Conservation (phyloP, 2,888 invertebrate species). For the Nowickia ferox region DNA sequence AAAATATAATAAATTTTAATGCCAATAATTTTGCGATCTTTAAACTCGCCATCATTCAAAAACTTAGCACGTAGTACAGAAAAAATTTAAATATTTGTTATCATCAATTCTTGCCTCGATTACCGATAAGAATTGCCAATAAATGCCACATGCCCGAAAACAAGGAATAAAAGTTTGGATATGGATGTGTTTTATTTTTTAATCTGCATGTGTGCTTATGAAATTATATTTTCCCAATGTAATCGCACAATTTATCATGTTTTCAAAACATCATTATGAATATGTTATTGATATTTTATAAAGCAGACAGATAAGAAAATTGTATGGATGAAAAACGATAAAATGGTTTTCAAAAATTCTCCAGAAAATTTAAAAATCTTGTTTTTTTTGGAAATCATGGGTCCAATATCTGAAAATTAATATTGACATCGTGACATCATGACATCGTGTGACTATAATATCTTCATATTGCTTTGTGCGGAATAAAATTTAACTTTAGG, state of each 20-base stretch:
- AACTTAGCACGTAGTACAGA: conserved; percentile 23
- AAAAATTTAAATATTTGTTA: conserved; percentile 27
- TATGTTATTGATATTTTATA: conserved; percentile 16
- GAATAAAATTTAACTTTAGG: no score
- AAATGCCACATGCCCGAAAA: conserved; percentile 6
- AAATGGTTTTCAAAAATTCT: no score
- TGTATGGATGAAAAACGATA: no score
- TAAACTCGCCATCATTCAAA: background rate
- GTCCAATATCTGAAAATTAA: no score
- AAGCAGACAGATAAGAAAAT: background rate
- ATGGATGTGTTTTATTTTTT: background rate
- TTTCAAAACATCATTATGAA: background rate
- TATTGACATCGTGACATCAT: no score
- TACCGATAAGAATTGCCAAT: conserved; percentile 50
- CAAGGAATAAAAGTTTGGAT: background rate
- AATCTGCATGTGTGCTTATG: background rate
- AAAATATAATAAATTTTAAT: conserved; percentile 1
- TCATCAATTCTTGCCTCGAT: background rate
- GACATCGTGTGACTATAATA: no score
- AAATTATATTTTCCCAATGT: background rate
- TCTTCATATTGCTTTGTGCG: no score
- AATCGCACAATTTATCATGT: conserved; percentile 6
- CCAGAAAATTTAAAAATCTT: no score
- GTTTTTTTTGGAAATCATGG: no score
- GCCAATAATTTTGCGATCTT: conserved; percentile 22